Base-by-base conservation (phyloP, 1,140 invertebrate genomes). In the Solen grandis region DNA sequence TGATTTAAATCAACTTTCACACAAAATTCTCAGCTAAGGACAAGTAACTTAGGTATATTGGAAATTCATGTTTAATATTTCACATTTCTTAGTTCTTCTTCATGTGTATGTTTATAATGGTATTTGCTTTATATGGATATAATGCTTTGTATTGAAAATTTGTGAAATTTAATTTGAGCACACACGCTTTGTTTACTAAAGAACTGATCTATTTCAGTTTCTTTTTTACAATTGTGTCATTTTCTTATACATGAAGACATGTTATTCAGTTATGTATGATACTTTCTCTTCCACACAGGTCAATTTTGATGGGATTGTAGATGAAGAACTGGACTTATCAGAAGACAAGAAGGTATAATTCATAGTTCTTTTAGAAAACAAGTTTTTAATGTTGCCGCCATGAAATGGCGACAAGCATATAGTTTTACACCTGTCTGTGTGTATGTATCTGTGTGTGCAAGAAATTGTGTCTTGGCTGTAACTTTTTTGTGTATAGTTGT, bases 241-340 rank as follows among this genome's bases (percentile, higher is more conserved):
- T 14, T 16, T 41, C n/a, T 22, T 5, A n/a, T 4, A 69, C 25
- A 54, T 13, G 31, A 69, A 10, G 33, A 33, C 19, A 33, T 57
- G 16, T 22, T 22, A 27, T 29, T 38, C 0, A 59, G 2, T 27
- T 29, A n/a, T 19, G 31, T 4, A 25, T 73, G 16, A 46, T 19
- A 31, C 57, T 55, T n/a, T 81, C 50, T 57, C 1, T 74, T 82
- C 10, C n/a, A n/a, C n/a, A n/a, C 78, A 90, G 88, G 83, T 90
- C 13, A 87, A 90, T 72, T 86, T 90, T 70, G 85, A 88, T 63
- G 84, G 86, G 10, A 84, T 90, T 72, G 72, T 84, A 38, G 88
- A 90, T 85, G 88, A 90, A 38, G 88, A 89, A 55, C 46, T 89
- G 5, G 84, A 89, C 75, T 36, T 81, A 25, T 68, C 63, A 10